Base-by-base conservation (phyloP, 2,888 invertebrate species). In the Opisthograptis luteolata region DNA sequence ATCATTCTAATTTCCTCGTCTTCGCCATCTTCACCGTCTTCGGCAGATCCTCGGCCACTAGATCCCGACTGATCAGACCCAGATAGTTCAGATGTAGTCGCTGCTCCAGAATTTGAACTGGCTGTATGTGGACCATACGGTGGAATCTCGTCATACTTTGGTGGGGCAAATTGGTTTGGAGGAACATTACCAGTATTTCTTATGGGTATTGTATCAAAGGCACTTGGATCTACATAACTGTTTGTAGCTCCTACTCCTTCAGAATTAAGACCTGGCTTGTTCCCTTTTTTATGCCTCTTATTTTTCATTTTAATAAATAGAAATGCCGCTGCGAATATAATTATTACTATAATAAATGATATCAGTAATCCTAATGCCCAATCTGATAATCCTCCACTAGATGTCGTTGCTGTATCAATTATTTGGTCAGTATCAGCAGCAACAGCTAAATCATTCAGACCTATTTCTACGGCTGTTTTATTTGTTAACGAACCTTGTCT, bases 1-100 rank as follows among this genome's bases (percentile, higher is more conserved):
- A 99, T 99, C 98, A 98, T 98, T 63, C 98, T 92, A 41, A 99
- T 98, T 82, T 99, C 99, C 81, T 98, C 98, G 75, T 99, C 99
- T 68, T 98, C 97, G 0, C 96, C 96, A 71, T 96, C 96, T 63
- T 96, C 96, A 0, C 96, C 96, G 64, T 98, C 98, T 84, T 98
- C 98, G 1, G 98, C 98, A 0, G 98, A 98, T 0, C 99, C 99
- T 32, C 98, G 92, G 3, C 99, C 99, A 74, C 98, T 98, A 0
- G 98, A 98, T 0, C 98, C 98, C 0, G 98, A 98, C 68, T 98
- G 97, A 60, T 98, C 98, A 20, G 98, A 98, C 1, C 97, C 98
- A 0, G 97, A 98, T 4, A 98, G 87, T 75, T 98, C 98, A 0
- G 98, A 98, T 0, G 97, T 97, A 0, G 97, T 94, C 0, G 95